These are phyloP conservation scores for Bombus superbus DNA, from an alignment of 1,140 invertebrate species.

Conservation along the genomic window DNA sequence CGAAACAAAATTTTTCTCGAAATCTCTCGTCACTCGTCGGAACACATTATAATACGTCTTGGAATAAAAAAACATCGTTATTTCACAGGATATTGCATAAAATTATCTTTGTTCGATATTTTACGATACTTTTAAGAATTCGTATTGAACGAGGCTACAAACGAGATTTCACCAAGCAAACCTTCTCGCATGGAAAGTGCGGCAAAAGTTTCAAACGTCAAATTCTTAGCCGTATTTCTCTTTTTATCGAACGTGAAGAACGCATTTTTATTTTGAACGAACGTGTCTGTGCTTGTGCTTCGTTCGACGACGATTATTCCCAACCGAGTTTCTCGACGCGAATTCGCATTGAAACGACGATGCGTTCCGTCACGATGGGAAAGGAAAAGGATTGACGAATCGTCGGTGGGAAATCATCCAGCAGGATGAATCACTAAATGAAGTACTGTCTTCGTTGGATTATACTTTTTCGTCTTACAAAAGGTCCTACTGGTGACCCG, in stretches of 20 bases:
- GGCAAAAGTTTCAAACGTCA: not conserved
- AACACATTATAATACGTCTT: not conserved
- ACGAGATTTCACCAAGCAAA: not conserved
- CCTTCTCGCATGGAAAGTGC: conserved; percentile 28
- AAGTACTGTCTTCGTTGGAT: conserved; percentile 24
- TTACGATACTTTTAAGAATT: not conserved
- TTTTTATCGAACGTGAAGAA: not conserved
- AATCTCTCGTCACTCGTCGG: not conserved
- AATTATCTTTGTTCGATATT: not conserved
- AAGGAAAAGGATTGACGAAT: not conserved
- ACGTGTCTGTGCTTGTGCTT: conserved; percentile 33
- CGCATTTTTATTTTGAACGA: not conserved
- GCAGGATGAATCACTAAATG: conserved; percentile 18
- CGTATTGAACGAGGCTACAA: not conserved
- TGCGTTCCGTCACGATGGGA: not conserved
- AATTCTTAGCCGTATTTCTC: not conserved
- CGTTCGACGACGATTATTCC: not conserved
- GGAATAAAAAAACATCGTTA: too few relatives aligned
- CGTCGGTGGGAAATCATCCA: not conserved
- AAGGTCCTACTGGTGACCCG: conserved; percentile 43
- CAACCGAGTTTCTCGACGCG: not conserved
- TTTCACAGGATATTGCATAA: not conserved
- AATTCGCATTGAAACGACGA: too few relatives aligned
- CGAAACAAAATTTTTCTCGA: not conserved
- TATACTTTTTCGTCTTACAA: conserved; percentile 32